Evolutionary conservation across 2,113 vertebrate genomes (phyloP).

Genomic region (Oreotrochilus melanogaster): DNA sequence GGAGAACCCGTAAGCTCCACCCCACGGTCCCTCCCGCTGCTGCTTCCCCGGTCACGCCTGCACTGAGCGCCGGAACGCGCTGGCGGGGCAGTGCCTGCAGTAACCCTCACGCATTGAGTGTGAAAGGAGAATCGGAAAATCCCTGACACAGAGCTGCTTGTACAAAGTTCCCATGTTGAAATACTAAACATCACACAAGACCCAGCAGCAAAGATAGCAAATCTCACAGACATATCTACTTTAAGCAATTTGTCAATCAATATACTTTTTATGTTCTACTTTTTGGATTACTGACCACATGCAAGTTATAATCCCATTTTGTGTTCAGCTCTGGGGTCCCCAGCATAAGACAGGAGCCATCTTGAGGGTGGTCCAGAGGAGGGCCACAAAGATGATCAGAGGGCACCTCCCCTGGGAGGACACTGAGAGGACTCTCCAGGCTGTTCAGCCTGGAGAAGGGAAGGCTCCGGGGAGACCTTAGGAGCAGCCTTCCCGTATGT

Average conservation of each 20-base stretch:
- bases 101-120: not conserved
- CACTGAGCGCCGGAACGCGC: not conserved
- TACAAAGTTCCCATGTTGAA: not conserved
- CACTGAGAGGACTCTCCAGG: not conserved
- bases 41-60: not conserved
- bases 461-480: not conserved
- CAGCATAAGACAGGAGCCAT: not conserved
- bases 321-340: not conserved
- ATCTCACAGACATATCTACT: not conserved
- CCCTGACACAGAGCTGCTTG: not conserved
- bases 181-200: not conserved
- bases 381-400: not conserved
- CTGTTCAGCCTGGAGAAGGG: not conserved
- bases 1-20: not conserved
- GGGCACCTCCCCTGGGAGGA: not conserved
- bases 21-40: not conserved
- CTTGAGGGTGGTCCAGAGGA: not conserved
- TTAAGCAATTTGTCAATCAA: not conserved
- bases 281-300: not conserved
- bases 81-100: not conserved
- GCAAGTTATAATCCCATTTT: not conserved
- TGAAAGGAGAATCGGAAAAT: accelerated
- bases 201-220: not conserved
- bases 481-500: not conserved
- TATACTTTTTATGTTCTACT: not conserved